These are phyloP conservation scores for Uloborus diversus DNA, from an alignment of 1,140 invertebrate species.

Conservation along the genomic window DNA sequence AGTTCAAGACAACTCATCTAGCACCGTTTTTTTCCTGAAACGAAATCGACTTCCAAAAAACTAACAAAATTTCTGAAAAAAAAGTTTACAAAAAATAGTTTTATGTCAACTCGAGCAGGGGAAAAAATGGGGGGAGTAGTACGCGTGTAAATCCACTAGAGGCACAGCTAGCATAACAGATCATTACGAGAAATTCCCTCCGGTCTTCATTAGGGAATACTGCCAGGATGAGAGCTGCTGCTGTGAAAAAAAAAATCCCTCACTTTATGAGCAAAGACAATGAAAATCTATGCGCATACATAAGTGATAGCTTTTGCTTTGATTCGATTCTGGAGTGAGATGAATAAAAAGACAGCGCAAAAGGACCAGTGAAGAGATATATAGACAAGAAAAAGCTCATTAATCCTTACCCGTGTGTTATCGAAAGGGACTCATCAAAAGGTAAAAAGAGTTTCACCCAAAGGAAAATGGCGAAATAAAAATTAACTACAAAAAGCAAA, in stretches of 20 bases:
- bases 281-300: constrained; percentile 7
- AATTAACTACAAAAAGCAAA: too few species aligned
- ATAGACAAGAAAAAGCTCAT: constrained; percentile 6
- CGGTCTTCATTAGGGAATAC: constrained; percentile 32
- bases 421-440: neutral
- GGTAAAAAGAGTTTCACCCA: neutral
- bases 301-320: constrained; percentile 28
- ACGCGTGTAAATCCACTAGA: too few species aligned
- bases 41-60: too few species aligned
- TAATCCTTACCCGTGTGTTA: constrained; percentile 8
- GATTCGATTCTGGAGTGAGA: neutral
- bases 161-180: neutral
- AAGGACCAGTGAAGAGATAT: neutral
- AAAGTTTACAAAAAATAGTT: too few species aligned
- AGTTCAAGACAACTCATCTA: too few species aligned
- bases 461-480: too few species aligned
- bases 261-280: neutral
- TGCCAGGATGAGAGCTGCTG: neutral
- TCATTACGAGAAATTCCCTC: constrained; percentile 23
- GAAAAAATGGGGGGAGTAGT: too few species aligned
- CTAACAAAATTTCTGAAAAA: too few species aligned
- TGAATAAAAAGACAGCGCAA: neutral
- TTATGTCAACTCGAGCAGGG: too few species aligned
- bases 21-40: too few species aligned
- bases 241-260: constrained; percentile 23